These are phyloP conservation scores for Calliphora vomitoria DNA, from an alignment of 2,888 invertebrate genomes.

Conservation along the genomic window DNA sequence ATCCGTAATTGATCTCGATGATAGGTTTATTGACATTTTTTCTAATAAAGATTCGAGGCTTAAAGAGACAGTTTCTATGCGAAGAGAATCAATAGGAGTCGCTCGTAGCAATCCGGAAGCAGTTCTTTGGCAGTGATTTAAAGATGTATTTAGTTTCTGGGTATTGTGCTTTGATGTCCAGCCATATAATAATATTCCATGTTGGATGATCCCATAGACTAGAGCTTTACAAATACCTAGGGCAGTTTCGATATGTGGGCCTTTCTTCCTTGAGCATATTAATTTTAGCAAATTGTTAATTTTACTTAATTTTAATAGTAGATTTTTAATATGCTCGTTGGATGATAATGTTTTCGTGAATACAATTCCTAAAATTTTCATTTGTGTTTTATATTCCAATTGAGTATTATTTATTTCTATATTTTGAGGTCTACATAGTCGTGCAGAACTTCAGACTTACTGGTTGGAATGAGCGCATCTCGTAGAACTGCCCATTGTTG, in stretches of 20 bases:
- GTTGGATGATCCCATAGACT: not conserved
- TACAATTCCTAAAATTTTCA: too few relatives aligned
- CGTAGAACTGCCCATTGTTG: too few relatives aligned
- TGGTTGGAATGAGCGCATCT: too few relatives aligned
- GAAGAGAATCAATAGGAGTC: not conserved
- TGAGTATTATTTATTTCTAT: too few relatives aligned
- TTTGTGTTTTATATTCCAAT: too few relatives aligned
- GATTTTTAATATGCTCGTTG: too few relatives aligned
- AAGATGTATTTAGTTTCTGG: not conserved
- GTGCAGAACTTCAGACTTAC: too few relatives aligned
- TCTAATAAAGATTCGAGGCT: slow-evolving; percentile 5
- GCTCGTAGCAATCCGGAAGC: not conserved
- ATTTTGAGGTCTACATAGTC: too few relatives aligned
- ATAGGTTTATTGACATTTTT: not conserved
- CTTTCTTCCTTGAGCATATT: slow-evolving; percentile 5
- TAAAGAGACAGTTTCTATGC: not conserved
- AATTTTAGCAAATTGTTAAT: too few relatives aligned
- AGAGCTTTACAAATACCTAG: not conserved
- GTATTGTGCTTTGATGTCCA: not conserved
- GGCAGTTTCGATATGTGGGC: too few relatives aligned
- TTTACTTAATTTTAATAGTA: too few relatives aligned
- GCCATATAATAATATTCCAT: not conserved
- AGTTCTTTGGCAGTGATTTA: not conserved
- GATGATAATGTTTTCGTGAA: too few relatives aligned
- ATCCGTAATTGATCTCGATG: not conserved